Conservation (phyloP, 2,888 invertebrate species). For the Meganola albula region DNA sequence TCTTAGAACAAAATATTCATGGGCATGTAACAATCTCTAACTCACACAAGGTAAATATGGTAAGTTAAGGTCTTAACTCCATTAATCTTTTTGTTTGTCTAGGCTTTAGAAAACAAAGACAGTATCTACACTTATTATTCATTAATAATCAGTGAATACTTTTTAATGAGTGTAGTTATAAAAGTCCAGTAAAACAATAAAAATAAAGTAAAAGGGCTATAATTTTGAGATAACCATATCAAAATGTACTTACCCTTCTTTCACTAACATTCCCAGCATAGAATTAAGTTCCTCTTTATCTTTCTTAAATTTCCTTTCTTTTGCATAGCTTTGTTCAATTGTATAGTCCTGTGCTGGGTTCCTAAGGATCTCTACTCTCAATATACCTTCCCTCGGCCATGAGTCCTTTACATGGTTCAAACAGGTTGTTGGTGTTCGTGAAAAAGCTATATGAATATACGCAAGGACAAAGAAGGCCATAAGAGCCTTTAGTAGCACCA, state of each 20-base stretch:
- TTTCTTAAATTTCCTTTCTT: conserved; percentile 84
- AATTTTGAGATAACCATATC: too few species aligned
- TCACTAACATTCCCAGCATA: conserved; percentile 80
- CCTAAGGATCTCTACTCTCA: conserved; percentile 91
- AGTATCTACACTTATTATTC: too few species aligned
- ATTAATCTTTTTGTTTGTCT: too few species aligned
- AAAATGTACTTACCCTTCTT: conserved; percentile 77
- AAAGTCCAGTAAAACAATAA: too few species aligned
- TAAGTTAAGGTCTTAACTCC: too few species aligned
- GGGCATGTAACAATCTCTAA: too few species aligned
- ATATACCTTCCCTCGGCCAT: conserved; percentile 97
- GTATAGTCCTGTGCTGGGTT: conserved; percentile 85
- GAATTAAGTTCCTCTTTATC: conserved; percentile 79
- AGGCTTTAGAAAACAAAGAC: too few species aligned
- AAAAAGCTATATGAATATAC: conserved; percentile 97
- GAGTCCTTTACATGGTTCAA: conserved; percentile 90
- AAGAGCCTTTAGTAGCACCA: conserved; percentile 86
- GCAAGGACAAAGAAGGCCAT: conserved; percentile 92
- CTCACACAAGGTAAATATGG: too few species aligned
- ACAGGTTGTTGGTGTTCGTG: conserved; percentile 94
- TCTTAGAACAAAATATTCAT: too few species aligned
- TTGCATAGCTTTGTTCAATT: conserved; percentile 89
- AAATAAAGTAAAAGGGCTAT: too few species aligned
- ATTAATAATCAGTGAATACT: too few species aligned
- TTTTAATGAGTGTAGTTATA: too few species aligned